Evolutionary conservation across 2,113 vertebrate genomes (phyloP).

Genomic region (Phaetusa simplex): DNA sequence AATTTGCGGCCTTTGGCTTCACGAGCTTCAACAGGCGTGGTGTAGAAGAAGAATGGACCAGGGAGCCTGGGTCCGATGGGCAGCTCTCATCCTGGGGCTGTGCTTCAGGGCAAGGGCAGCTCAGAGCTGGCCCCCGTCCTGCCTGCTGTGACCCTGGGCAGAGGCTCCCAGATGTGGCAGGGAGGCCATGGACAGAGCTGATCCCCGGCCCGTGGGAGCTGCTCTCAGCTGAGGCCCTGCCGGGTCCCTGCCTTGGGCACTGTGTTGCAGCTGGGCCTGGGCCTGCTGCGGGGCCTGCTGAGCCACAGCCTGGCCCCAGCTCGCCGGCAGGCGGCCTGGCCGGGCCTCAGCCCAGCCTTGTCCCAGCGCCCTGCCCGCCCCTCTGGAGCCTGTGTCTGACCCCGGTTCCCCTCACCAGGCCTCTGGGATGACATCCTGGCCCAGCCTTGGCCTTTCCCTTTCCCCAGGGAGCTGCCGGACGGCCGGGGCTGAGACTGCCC

Average conservation of each 20-base stretch:
- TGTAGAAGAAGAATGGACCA: background rate
- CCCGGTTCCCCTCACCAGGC: background rate
- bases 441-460: background rate
- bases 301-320: background rate
- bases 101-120: background rate
- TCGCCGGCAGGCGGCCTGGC: rapidly evolving
- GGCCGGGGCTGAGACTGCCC: background rate
- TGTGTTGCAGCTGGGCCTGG: background rate
- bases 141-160: background rate
- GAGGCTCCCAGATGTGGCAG: rapidly evolving
- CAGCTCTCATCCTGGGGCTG: background rate
- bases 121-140: background rate
- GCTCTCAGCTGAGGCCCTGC: background rate
- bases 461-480: background rate
- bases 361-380: rapidly evolving
- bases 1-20: background rate
- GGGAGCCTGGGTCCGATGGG: rapidly evolving
- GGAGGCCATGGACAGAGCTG: background rate
- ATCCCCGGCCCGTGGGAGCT: background rate
- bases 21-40: background rate
- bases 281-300: background rate
- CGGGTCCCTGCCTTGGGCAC: rapidly evolving
- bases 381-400: background rate
- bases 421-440: rapidly evolving
- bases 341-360: background rate